Percentiles rank a stretch among this genome's conserved stretches.
Evolutionary conservation across 2,888 invertebrate species (phyloP).

Genomic region (Ennomos fuscantarius): DNA sequence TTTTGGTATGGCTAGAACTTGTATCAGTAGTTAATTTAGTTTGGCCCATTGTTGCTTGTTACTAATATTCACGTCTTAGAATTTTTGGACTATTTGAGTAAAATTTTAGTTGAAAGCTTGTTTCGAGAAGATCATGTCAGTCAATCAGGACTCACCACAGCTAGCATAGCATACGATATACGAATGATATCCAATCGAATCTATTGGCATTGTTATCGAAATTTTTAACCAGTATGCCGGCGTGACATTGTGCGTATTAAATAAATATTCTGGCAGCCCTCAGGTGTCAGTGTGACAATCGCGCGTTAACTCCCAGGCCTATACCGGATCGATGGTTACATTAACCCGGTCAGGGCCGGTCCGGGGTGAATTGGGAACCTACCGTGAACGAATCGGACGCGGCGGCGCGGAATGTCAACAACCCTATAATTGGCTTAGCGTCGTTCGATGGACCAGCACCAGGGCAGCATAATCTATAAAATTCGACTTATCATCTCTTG

Average conservation of each 20-base stretch:
- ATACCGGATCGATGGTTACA: constrained; percentile 16
- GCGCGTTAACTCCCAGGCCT: constrained; percentile 19
- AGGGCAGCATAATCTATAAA: too few species aligned
- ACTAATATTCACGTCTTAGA: background rate
- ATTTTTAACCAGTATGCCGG: too few species aligned
- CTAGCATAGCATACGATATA: too few species aligned
- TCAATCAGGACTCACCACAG: too few species aligned
- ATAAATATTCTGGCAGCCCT: too few species aligned
- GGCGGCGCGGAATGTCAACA: constrained; percentile 18
- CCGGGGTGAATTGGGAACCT: constrained; percentile 10
- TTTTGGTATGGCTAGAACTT: constrained; percentile 2
- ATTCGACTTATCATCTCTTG: too few species aligned
- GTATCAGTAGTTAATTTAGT: background rate
- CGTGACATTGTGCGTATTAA: too few species aligned
- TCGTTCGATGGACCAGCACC: background rate
- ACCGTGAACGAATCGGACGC: constrained; percentile 17
- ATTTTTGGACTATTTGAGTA: too few species aligned
- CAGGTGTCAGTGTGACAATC: constrained; percentile 14
- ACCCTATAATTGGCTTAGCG: constrained; percentile 10
- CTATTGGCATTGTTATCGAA: too few species aligned
- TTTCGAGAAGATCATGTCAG: too few species aligned
- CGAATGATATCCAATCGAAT: too few species aligned
- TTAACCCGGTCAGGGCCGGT: constrained; percentile 26
- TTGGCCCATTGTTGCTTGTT: background rate
- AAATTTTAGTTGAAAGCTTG: too few species aligned